Evolutionary conservation across 2,888 invertebrate species (phyloP), one percentile per base, ranked within the genome.

Genomic region (Nomada fucata): DNA sequence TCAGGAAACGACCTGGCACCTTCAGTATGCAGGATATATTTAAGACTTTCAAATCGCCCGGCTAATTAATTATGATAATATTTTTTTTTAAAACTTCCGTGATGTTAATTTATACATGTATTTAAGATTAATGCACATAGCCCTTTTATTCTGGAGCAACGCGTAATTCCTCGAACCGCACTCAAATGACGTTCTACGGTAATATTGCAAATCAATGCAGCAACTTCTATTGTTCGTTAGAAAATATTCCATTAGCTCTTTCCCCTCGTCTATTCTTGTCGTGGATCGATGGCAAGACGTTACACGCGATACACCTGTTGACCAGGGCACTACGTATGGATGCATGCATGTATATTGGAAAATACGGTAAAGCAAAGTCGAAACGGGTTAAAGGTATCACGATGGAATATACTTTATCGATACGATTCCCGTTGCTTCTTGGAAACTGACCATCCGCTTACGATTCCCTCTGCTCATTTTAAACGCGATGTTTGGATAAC

Each of bases 191-290:
- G 60, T 61, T 70, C 36, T 18, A 42, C 47, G 15, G 47, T 55
- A 53, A 50, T 44, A 18, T 71, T 20, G 55, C 76, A 29, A 77
- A 72, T 68, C 80, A 68, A 63, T 53, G 65, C 20, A n/a, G 36
- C 50, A 23, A 52, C 52, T 52, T 67, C 15, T 57, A 76, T 80
- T 68, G 61, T 63, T n/a, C 63, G 44, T 10, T 20, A 29, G 11
- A n/a, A 77, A 80, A 77, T 77, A 76, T 70, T 76, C 76, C 65
- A 47, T 68, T 57, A 70, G 50, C 13, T 26, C 42, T 55, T 44
- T 52, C 63, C 50, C 59, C 20, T 23, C 42, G 36, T 67, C 61
- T 76, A 77, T 77, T 63, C 29, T 61, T 47, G 68, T 72, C 63
- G 26, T 15, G 42, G 63, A 77, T 77, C 72, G 72, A 77, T 77